Base-by-base conservation (phyloP, 2,113 vertebrate genomes). In the Thunnus thynnus region DNA sequence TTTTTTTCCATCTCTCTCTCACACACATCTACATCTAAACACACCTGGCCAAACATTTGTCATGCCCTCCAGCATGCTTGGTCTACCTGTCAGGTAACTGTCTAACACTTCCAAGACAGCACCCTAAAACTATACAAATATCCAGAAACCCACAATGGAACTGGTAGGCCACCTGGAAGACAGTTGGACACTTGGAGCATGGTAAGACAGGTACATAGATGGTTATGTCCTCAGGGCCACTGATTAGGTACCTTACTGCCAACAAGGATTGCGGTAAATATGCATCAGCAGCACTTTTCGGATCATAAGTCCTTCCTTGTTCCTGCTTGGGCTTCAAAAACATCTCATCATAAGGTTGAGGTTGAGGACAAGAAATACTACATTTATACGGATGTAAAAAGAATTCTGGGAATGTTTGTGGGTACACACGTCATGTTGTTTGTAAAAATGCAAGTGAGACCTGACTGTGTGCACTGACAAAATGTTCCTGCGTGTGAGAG, bases 21-120 rank as follows among this genome's bases (percentile, higher is more conserved):
- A 52, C 71, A 50, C 76, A 75, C 71, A 75, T 70, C 27, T 68
- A 22, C 22, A 22, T 22, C 56, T 56, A 61, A 20, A 78, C 71
- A 84, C 88, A 92, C 85, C 91, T 90, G 86, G 83, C 65, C 83
- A 57, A 86, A 88, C 84, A 87, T 78, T 78, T 80, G 83, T 80
- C 52, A 78, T 90, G 86, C 86, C 90, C 88, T 88, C 50, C 67
- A 85, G 90, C 85, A 14, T 25, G 69, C 65, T 75, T 69, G 68
- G 52, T 72, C 55, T 82, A 54, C 36, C 70, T 90, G 86, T 89
- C 87, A 86, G 66, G 76, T 81, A 82, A 51, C 69, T 41, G 58
- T 72, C 83, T 84, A 74, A 58, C 69, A 76, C 67, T 80, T 86
- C 76, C 76, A 78, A 79, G 76, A 86, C 82, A 36, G 48, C 75